These are phyloP conservation scores for Gallinago paraguaiae DNA, from an alignment of 2,113 vertebrate species.

Conservation along the genomic window DNA sequence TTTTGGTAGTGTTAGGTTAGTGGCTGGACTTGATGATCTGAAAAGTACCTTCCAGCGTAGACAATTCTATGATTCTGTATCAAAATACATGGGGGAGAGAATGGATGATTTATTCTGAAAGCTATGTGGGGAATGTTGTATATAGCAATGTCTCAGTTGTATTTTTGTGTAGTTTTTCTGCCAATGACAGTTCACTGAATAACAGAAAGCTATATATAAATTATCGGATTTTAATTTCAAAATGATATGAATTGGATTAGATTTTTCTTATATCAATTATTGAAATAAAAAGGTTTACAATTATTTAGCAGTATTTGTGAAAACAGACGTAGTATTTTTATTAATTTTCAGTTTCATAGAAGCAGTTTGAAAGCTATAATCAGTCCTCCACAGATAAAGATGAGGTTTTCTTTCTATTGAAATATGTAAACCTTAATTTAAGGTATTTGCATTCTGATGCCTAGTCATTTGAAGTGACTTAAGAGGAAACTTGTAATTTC, in stretches of 20 bases:
- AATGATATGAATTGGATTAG: neutral
- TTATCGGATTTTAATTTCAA: neutral
- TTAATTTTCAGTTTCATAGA: neutral
- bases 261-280: neutral
- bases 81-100: neutral
- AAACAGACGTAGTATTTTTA: neutral
- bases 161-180: neutral
- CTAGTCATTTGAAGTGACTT: neutral
- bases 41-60: neutral
- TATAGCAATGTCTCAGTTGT: neutral
- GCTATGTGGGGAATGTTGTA: neutral
- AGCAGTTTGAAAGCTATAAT: neutral
- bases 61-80: neutral
- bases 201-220: neutral
- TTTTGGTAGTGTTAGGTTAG: neutral
- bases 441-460: neutral
- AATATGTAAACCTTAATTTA: neutral
- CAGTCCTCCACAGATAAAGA: neutral
- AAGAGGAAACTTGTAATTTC: neutral
- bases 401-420: neutral
- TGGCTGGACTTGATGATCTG: neutral
- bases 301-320: neutral
- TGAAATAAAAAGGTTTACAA: neutral
- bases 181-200: neutral
- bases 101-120: neutral